Percentiles rank a stretch among this genome's conserved stretches.
These are phyloP conservation scores for Pitangus sulphuratus DNA, from an alignment of 2,797 vertebrate genomes.

Conservation along the genomic window DNA sequence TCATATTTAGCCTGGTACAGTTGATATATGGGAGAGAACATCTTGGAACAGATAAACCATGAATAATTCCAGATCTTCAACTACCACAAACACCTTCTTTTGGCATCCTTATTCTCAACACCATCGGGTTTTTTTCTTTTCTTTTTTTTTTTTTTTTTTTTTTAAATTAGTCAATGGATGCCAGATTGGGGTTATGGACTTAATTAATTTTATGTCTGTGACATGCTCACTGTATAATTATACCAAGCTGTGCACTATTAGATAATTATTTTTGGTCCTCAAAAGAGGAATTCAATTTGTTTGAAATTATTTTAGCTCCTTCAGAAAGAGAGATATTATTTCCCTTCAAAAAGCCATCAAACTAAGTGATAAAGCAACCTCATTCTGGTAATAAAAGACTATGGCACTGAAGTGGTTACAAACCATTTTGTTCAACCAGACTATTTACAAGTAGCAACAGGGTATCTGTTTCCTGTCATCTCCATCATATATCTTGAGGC, in stretches of 20 bases:
- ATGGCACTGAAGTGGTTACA: constrained; percentile 84
- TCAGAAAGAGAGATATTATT: constrained; percentile 5
- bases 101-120: neutral
- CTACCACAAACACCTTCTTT: constrained; percentile 40
- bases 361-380: neutral
- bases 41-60: neutral
- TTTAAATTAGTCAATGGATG: neutral
- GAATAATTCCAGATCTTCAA: constrained; percentile 23
- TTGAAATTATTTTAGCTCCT: constrained; percentile 50
- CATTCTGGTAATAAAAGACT: constrained; percentile 43
- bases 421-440: constrained; percentile 94
- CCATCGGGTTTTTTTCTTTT: neutral
- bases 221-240: constrained; percentile 49
- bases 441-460: constrained; percentile 93
- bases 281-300: constrained; percentile 38
- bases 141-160: neutral
- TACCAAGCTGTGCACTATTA: constrained; percentile 26
- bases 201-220: constrained; percentile 40
- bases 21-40: neutral
- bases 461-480: constrained; percentile 95
- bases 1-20: neutral
- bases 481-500: constrained; percentile 95
- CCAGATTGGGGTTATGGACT: constrained; percentile 10
- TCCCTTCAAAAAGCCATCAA: neutral
- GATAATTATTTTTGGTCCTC: constrained; percentile 36